Evolutionary conservation across 2,113 vertebrate species (phyloP).

Genomic region (Eubucco bourcierii): DNA sequence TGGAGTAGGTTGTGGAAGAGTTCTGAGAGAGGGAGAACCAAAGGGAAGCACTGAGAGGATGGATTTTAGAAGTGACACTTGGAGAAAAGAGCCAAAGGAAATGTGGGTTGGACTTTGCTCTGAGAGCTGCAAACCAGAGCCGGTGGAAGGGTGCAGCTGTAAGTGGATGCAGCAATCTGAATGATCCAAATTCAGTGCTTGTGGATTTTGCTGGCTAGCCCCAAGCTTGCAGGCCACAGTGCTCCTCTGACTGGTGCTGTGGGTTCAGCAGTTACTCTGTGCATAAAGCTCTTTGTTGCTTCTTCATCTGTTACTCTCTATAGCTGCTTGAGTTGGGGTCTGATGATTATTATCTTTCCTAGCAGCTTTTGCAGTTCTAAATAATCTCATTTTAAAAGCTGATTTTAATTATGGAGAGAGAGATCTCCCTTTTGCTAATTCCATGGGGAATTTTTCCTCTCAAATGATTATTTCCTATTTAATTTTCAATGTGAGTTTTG

Average conservation of each 20-base stretch:
- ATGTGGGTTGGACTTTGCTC: neutral
- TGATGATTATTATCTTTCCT: neutral
- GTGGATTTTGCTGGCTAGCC: neutral
- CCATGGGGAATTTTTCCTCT: neutral
- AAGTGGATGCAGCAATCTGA: neutral
- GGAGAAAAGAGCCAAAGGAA: neutral
- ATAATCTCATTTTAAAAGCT: neutral
- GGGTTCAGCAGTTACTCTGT: neutral
- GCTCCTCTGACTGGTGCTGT: neutral
- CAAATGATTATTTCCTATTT: neutral
- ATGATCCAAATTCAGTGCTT: neutral
- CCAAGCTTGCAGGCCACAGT: neutral
- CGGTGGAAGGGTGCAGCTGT: neutral
- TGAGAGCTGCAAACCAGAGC: neutral
- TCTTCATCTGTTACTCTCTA: neutral
- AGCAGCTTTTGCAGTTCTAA: neutral
- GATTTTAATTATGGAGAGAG: neutral
- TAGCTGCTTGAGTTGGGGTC: neutral
- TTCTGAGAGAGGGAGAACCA: neutral
- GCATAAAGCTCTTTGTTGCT: neutral
- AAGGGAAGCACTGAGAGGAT: accelerated
- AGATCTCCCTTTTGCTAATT: neutral
- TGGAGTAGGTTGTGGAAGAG: neutral
- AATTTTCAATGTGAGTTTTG: neutral
- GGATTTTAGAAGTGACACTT: neutral